A percentile compares a stretch with the other conserved stretches of the same genome.
Evolutionary conservation across 2,113 vertebrate species (phyloP).

Genomic region (Chiloscyllium plagiosum): DNA sequence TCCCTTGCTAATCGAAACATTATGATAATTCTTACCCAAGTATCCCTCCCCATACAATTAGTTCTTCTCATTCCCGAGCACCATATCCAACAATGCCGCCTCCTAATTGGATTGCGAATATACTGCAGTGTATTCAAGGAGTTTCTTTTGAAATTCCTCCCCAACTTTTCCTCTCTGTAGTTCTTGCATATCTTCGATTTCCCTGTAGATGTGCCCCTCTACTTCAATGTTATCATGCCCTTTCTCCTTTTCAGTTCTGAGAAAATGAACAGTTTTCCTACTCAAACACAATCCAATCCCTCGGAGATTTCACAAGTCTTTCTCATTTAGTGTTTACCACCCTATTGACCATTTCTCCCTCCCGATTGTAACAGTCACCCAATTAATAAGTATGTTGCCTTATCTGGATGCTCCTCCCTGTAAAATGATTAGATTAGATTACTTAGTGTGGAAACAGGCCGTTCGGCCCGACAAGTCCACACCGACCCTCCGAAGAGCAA

Average conservation of each 20-base stretch:
- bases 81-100: neutral
- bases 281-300: neutral
- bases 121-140: too few relatives aligned
- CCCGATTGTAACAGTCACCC: neutral
- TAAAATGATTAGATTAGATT: too few relatives aligned
- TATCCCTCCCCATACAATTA: neutral
- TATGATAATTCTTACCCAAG: neutral
- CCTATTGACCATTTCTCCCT: neutral
- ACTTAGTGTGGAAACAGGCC: too few relatives aligned
- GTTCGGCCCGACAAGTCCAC: too few relatives aligned
- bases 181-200: too few relatives aligned
- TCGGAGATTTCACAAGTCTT: neutral
- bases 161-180: too few relatives aligned
- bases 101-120: too few relatives aligned
- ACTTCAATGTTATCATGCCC: neutral
- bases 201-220: neutral
- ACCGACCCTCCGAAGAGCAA: too few relatives aligned
- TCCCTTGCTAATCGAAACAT: neutral
- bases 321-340: neutral
- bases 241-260: neutral
- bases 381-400: too few relatives aligned
- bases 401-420: too few relatives aligned
- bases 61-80: neutral
- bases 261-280: neutral
- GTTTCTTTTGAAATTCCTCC: too few relatives aligned